phyloP scores from a whole-genome alignment of 2,113 vertebrate genomes.

The Bubalus kerabau region DNA sequence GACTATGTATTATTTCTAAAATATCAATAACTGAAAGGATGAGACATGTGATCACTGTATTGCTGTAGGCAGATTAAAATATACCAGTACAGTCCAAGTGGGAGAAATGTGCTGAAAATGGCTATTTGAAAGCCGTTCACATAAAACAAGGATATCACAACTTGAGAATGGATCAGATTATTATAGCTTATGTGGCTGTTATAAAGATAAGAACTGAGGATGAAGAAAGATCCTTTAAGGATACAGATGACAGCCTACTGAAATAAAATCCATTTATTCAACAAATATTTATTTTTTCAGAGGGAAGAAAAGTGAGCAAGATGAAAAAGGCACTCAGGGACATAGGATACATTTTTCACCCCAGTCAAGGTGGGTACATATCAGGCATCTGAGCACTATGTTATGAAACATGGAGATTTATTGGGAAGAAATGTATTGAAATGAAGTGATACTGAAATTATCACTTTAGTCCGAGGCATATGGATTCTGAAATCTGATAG shows the following conservation, averaged over 20 bases:
- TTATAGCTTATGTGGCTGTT: background rate
- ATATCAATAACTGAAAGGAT: background rate
- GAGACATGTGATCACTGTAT: background rate
- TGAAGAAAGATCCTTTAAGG: background rate
- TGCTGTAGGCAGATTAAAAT: background rate
- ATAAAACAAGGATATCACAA: background rate
- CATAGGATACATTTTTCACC: background rate
- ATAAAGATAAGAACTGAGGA: background rate
- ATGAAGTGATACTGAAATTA: background rate
- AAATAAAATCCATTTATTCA: slow-evolving; percentile 24
- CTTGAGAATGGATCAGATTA: background rate
- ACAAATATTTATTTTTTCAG: background rate
- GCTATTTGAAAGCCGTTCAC: background rate
- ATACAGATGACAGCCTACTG: background rate
- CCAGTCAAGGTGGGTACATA: background rate
- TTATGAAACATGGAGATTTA: background rate
- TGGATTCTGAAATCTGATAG: background rate
- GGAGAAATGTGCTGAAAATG: background rate
- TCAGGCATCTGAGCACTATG: background rate
- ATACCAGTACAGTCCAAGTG: background rate
- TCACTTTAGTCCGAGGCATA: background rate
- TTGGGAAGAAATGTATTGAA: background rate
- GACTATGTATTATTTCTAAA: background rate
- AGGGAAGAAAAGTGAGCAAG: background rate
- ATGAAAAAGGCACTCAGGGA: background rate